Evolutionary conservation across 2,888 invertebrate genomes (phyloP), one percentile per base, ranked within the genome.

Genomic region (Athripsodes cinereus): DNA sequence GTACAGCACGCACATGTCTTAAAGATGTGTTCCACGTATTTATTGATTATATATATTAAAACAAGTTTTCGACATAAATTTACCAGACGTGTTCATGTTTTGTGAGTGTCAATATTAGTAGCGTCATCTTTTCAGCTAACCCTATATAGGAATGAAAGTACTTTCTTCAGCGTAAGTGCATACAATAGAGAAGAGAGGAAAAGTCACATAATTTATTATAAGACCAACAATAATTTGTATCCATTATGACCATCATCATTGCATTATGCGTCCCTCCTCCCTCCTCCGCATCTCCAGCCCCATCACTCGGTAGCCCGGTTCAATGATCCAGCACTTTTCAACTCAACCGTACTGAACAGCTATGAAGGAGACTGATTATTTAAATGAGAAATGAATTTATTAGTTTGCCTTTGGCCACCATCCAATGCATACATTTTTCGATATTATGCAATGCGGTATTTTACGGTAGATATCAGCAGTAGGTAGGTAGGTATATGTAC

Each of bases 381-480:
- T 16, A 40, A 40, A 40, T 40, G 40, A 40, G 40, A 40, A 40
- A 40, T 40, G 40, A 40, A 40, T 40, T 40, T 40, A 40, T 40
- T 40, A 40, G 40, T 40, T 40, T 40, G 40, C 40, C 40, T 40
- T 40, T 40, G 40, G 40, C 40, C 40, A n/a, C n/a, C 40, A 16
- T 40, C 40, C 40, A 40, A 40, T 40, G 40, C 40, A 40, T 40
- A 40, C 16, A 40, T 40, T 40, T 40, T 40, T 40, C 40, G 40
- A 40, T 40, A 40, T 40, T 40, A 40, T 40, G 40, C 40, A 40
- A 40, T 40, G 40, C 40, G 40, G 40, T 40, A 40, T 40, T 40
- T 40, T 40, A 40, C 13, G 13, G 13, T 13, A n/a, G 40, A 2
- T n/a, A 40, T 13, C 11, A 31, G 11, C 8, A 31, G 31, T 31